A percentile compares a stretch with the other conserved stretches of the same genome.
Conservation (phyloP, 2,113 vertebrate genomes). For the Gasterosteus aculeatus region DNA sequence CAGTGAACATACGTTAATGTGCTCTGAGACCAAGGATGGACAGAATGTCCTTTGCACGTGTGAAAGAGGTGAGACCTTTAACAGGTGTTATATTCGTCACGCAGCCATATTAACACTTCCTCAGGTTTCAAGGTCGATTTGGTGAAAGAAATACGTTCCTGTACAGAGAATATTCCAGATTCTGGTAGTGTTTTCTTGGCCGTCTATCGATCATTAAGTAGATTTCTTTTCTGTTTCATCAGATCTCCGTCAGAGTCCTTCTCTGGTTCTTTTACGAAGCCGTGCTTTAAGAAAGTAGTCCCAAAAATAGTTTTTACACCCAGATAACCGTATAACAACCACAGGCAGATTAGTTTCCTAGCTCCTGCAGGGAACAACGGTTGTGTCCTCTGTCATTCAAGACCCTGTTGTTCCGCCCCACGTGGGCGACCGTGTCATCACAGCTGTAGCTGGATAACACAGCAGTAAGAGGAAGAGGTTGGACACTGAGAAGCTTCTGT, state of each 20-base stretch:
- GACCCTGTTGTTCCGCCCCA: background rate
- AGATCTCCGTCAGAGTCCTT: background rate
- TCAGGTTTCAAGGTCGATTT: slow-evolving; percentile 10
- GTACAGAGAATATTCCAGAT: slow-evolving; percentile 2
- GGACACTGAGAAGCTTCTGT: slow-evolving; percentile 24
- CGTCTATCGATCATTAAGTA: background rate
- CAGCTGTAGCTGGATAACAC: slow-evolving; percentile 38
- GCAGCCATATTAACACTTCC: background rate
- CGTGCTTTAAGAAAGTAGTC: background rate
- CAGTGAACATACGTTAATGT: slow-evolving; percentile 68
- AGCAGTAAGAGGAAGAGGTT: slow-evolving; percentile 35
- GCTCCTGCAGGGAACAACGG: background rate
- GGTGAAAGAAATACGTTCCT: background rate
- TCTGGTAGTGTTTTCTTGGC: background rate
- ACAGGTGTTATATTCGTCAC: background rate
- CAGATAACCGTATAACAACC: slow-evolving; percentile 1
- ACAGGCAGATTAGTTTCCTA: slow-evolving; percentile 5
- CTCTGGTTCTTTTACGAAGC: background rate
- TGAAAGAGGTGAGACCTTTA: slow-evolving; percentile 62
- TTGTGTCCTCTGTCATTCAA: slow-evolving; percentile 38
- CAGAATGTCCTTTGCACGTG: slow-evolving; percentile 73
- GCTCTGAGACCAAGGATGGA: slow-evolving; percentile 65
- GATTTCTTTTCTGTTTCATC: background rate
- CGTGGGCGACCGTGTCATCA: slow-evolving; percentile 32
- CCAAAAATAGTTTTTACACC: background rate